Evolutionary conservation across 1,140 invertebrate genomes (phyloP).

Genomic region (Probaryconus sp.): DNA sequence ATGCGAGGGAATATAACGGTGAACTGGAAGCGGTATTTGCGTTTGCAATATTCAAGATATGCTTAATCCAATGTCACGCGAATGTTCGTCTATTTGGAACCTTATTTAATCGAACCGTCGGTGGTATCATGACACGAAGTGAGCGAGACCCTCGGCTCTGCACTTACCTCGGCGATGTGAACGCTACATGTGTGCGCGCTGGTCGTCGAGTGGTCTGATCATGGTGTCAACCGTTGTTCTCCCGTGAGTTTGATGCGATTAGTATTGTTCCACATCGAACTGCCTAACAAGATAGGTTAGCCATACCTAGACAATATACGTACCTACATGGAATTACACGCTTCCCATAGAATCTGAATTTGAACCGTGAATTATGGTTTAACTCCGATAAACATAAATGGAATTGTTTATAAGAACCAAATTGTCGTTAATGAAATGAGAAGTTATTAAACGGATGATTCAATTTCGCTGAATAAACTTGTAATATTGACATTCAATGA

Average conservation of each 20-base stretch:
- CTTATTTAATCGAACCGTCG: constrained; percentile 29
- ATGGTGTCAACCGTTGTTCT: constrained; percentile 54
- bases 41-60: constrained; percentile 20
- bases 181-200: constrained; percentile 39
- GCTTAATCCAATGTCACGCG: constrained; percentile 12
- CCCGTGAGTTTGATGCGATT: constrained; percentile 68
- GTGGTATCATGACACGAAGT: constrained; percentile 33
- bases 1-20: too few species aligned
- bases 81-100: constrained; percentile 34
- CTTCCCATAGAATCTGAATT: constrained; percentile 14
- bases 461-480: too few species aligned
- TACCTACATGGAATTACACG: constrained; percentile 19
- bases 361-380: background rate
- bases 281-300: constrained; percentile 62
- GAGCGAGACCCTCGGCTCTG: constrained; percentile 24
- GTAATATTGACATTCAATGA: too few species aligned
- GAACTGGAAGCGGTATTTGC: constrained; percentile 17
- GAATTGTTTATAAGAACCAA: background rate
- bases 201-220: constrained; percentile 58
- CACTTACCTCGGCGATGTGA: constrained; percentile 44
- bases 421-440: too few species aligned
- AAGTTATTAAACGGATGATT: too few species aligned
- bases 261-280: constrained; percentile 68
- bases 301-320: constrained; percentile 50
- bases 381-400: background rate